Conservation (phyloP, 2,113 vertebrate genomes). For the Callaeas wilsoni region DNA sequence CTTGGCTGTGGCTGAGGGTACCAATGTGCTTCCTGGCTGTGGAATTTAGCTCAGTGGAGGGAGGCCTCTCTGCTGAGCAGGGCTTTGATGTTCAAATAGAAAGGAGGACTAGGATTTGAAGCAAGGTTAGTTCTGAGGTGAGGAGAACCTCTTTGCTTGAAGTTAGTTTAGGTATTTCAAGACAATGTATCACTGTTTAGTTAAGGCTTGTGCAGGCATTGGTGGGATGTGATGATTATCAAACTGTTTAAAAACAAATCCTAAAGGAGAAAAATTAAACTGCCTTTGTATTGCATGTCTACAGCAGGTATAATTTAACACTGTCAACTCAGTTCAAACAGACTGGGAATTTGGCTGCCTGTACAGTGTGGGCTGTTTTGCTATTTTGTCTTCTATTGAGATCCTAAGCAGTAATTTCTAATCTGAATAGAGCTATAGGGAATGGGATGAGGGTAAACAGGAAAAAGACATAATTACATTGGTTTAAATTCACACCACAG, state of each 20-base stretch:
- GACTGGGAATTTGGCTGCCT: conserved; percentile 19
- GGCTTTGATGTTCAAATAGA: not conserved
- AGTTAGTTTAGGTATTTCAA: not conserved
- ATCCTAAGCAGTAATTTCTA: conserved; percentile 21
- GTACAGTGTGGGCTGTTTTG: not conserved
- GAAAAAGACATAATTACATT: conserved; percentile 2
- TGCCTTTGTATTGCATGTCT: not conserved
- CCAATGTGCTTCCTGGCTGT: not conserved
- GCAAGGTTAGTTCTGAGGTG: not conserved
- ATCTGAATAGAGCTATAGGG: conserved; percentile 18
- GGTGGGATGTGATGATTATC: not conserved
- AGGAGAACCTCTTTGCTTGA: not conserved
- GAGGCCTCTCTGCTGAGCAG: not conserved
- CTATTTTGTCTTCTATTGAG: conserved; percentile 26
- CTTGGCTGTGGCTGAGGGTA: not conserved
- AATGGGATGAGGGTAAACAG: conserved; percentile 25
- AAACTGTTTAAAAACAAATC: not conserved
- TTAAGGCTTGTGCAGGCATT: not conserved
- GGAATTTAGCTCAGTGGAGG: not conserved
- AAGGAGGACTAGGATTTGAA: not conserved
- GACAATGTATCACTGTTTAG: not conserved
- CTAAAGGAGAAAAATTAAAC: not conserved
- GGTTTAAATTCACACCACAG: conserved; percentile 19
- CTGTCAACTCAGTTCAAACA: not conserved
- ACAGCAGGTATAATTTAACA: conserved; percentile 39